A percentile compares a stretch with the other conserved stretches of the same genome.
phyloP scores from a whole-genome alignment of 2,113 vertebrate genomes.

The Potamarius usumacintae region DNA sequence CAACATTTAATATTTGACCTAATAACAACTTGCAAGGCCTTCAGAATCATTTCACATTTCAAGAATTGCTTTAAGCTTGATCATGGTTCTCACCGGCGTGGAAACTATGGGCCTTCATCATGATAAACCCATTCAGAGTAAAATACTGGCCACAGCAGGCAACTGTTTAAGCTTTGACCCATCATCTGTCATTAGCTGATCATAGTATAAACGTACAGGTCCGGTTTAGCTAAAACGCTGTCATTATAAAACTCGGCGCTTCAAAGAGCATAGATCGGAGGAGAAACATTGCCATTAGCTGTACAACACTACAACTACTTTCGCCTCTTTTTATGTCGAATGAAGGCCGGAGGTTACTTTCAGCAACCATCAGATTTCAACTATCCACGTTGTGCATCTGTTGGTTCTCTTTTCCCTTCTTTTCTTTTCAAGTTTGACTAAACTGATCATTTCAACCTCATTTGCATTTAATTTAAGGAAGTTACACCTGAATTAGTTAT shows the following conservation, averaged over 20 bases:
- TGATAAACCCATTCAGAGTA: not conserved
- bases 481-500: not conserved
- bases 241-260: not conserved
- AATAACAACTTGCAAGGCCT: not conserved
- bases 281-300: not conserved
- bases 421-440: not conserved
- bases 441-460: not conserved
- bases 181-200: slow-evolving; percentile 18
- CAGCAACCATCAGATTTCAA: not conserved
- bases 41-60: not conserved
- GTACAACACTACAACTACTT: not conserved
- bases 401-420: not conserved
- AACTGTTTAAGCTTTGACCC: not conserved
- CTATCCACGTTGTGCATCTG: not conserved
- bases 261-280: not conserved
- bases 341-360: not conserved
- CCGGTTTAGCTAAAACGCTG: not conserved
- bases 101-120: not conserved
- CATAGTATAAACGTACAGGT: not conserved
- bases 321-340: not conserved
- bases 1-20: not conserved
- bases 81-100: not conserved
- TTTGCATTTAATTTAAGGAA: not conserved
- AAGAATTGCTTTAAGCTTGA: not conserved
- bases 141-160: not conserved